These are phyloP conservation scores for Muntiacus reevesi DNA, from an alignment of 2,113 vertebrate species.

Conservation along the genomic window DNA sequence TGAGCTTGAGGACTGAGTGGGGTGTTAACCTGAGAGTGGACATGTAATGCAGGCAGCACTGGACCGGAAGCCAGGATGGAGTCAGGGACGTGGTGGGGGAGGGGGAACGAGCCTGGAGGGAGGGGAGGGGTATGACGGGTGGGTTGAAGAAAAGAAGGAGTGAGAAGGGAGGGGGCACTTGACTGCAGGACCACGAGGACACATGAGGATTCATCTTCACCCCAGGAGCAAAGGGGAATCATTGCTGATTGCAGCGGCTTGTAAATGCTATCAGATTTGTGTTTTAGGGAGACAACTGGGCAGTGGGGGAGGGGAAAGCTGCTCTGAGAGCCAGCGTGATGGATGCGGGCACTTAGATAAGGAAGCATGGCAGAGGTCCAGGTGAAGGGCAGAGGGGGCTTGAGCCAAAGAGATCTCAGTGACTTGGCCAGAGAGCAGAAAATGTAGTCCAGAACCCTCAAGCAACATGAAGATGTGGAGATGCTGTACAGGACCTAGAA, in stretches of 20 bases:
- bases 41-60: background rate
- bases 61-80: rapidly evolving
- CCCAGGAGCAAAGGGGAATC: background rate
- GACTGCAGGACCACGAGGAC: background rate
- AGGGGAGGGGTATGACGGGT: background rate
- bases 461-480: no score
- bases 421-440: background rate
- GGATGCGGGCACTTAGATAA: rapidly evolving
- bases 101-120: background rate
- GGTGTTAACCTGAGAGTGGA: rapidly evolving
- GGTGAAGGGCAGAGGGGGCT: background rate
- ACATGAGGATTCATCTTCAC: background rate
- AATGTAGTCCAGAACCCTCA: background rate
- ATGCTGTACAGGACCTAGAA: rapidly evolving
- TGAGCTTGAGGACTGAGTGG: no score
- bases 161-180: background rate
- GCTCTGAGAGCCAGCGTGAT: rapidly evolving
- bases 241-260: rapidly evolving
- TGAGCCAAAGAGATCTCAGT: background rate
- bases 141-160: background rate
- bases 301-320: background rate
- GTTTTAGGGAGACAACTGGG: background rate
- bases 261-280: rapidly evolving
- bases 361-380: no score
- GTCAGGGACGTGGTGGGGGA: rapidly evolving